A percentile compares a stretch with the other conserved stretches of the same genome.
Evolutionary conservation across 2,888 invertebrate genomes (phyloP).

Genomic region (Aphidoletes aphidimyza): DNA sequence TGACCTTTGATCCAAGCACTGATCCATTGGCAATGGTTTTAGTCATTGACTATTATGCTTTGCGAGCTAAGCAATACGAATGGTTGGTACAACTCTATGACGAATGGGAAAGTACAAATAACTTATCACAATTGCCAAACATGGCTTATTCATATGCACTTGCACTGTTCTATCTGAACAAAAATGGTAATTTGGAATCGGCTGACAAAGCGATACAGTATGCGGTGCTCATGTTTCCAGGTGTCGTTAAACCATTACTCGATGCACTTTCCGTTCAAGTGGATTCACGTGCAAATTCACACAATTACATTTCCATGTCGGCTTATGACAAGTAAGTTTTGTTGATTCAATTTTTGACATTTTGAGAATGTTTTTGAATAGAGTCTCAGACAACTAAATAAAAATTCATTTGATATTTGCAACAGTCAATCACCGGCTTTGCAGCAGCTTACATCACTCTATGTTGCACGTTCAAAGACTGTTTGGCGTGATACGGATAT

Average conservation of each 20-base stretch:
- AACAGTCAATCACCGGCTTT: slow-evolving; percentile 73
- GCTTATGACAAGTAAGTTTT: slow-evolving; percentile 62
- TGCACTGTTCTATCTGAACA: slow-evolving; percentile 73
- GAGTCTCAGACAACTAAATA: neutral
- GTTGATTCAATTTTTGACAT: slow-evolving; percentile 56
- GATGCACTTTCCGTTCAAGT: slow-evolving; percentile 81
- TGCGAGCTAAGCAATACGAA: slow-evolving; percentile 77
- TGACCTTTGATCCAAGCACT: slow-evolving; percentile 78
- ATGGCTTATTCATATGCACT: slow-evolving; percentile 85
- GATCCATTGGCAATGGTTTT: slow-evolving; percentile 83
- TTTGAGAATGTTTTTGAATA: too few relatives aligned
- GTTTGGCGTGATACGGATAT: slow-evolving; percentile 83
- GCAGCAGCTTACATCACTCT: slow-evolving; percentile 77
- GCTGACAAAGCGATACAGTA: slow-evolving; percentile 78
- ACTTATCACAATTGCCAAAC: slow-evolving; percentile 85
- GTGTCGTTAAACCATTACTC: slow-evolving; percentile 76
- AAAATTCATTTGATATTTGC: slow-evolving; percentile 31
- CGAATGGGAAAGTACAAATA: slow-evolving; percentile 73
- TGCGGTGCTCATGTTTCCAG: slow-evolving; percentile 85
- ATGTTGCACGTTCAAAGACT: slow-evolving; percentile 77
- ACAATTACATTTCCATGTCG: slow-evolving; percentile 65
- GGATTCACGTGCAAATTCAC: slow-evolving; percentile 72
- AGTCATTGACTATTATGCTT: slow-evolving; percentile 83
- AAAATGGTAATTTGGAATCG: slow-evolving; percentile 61
- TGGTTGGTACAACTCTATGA: slow-evolving; percentile 74